Percentiles rank a stretch among this genome's conserved stretches.
These are phyloP conservation scores for Crossocerus cetratus DNA, from an alignment of 2,888 invertebrate species.

Conservation along the genomic window DNA sequence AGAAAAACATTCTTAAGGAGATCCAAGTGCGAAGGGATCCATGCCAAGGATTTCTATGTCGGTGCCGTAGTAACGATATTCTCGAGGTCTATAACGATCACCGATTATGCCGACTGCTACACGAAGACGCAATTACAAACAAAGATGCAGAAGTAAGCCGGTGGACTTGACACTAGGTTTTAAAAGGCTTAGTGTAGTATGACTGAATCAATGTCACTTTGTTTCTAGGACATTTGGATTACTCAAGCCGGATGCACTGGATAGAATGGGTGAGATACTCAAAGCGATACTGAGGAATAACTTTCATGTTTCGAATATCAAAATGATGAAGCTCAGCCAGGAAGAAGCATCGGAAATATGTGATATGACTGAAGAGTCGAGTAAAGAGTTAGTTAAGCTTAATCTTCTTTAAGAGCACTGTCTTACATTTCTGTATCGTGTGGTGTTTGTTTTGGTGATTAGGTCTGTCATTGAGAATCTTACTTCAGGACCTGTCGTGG, in stretches of 20 bases:
- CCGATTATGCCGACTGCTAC: slow-evolving; percentile 84
- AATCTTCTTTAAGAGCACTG: not conserved
- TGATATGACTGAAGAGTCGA: slow-evolving; percentile 79
- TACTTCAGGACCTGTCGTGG: slow-evolving; percentile 84
- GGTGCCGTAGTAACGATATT: slow-evolving; percentile 86
- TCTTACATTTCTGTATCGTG: slow-evolving; percentile 16
- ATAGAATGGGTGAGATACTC: slow-evolving; percentile 86
- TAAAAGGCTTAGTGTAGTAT: not conserved
- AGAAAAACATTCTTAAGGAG: slow-evolving; percentile 84
- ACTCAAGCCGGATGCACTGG: slow-evolving; percentile 85
- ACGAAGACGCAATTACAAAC: slow-evolving; percentile 83
- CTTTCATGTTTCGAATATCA: slow-evolving; percentile 82
- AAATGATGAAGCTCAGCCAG: slow-evolving; percentile 84
- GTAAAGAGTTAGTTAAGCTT: slow-evolving; percentile 80
- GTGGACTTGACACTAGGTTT: slow-evolving; percentile 1
- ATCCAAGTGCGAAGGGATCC: slow-evolving; percentile 83
- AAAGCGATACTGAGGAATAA: slow-evolving; percentile 78
- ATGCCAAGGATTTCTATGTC: slow-evolving; percentile 84
- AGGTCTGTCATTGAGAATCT: slow-evolving; percentile 82
- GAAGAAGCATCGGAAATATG: slow-evolving; percentile 84
- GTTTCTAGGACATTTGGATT: slow-evolving; percentile 84
- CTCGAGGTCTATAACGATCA: slow-evolving; percentile 85
- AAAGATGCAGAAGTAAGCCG: slow-evolving; percentile 82
- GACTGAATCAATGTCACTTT: slow-evolving; percentile 32
- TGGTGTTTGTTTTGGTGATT: slow-evolving; percentile 28